phyloP scores from a whole-genome alignment of 1,140 invertebrate genomes.

The Drosophila oshimai region DNA sequence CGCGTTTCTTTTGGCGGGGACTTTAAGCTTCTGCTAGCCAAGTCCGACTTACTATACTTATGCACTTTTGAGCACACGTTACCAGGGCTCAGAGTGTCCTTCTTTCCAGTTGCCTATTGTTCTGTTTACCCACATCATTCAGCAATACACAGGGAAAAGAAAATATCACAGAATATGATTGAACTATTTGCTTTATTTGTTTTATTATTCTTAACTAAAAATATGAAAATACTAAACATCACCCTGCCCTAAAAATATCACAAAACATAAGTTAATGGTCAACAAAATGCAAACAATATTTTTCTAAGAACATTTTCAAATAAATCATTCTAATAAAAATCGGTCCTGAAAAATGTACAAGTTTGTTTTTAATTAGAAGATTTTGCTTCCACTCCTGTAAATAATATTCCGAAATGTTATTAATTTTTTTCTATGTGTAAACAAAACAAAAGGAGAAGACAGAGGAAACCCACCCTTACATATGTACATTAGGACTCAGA shows the following conservation, averaged over 20 bases:
- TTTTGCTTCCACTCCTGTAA: too few relatives aligned
- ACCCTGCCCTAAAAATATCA: too few relatives aligned
- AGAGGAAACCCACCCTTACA: neutral
- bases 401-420: too few relatives aligned
- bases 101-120: conserved; percentile 38
- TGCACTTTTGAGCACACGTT: conserved; percentile 52
- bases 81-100: conserved; percentile 1
- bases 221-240: too few relatives aligned
- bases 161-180: neutral
- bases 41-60: conserved; percentile 46
- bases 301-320: too few relatives aligned
- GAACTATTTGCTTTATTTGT: neutral
- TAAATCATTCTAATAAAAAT: too few relatives aligned
- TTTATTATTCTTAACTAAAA: too few relatives aligned
- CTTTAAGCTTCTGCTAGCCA: conserved; percentile 37
- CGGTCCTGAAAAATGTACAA: too few relatives aligned
- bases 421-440: neutral
- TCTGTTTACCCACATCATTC: conserved; percentile 5
- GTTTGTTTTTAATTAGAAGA: too few relatives aligned
- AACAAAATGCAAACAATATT: too few relatives aligned
- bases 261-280: too few relatives aligned
- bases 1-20: conserved; percentile 41
- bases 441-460: neutral
- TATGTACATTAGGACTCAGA: conserved; percentile 3
- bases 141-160: neutral